These are phyloP conservation scores for Mya arenaria DNA, from an alignment of 1,140 invertebrate species.

Conservation along the genomic window DNA sequence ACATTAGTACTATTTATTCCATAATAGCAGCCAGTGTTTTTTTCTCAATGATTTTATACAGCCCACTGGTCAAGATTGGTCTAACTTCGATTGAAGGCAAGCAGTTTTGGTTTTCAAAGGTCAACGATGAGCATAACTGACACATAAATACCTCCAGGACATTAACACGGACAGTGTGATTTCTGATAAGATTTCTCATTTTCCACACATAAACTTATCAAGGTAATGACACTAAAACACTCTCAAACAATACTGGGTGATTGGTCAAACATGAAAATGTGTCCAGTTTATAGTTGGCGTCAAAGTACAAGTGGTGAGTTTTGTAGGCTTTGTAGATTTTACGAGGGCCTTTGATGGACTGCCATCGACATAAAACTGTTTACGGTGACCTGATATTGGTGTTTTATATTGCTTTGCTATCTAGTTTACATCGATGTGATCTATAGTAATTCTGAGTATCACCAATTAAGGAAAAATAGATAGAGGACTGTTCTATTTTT, in stretches of 20 bases:
- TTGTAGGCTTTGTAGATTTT: constrained; percentile 8
- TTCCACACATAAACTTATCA: constrained; percentile 44
- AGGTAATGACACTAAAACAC: constrained; percentile 33
- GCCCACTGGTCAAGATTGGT: too few relatives aligned
- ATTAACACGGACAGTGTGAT: constrained; percentile 37
- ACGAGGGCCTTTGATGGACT: not conserved
- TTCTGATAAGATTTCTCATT: constrained; percentile 33
- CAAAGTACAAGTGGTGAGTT: constrained; percentile 9
- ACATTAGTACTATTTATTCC: too few relatives aligned
- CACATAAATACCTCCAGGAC: constrained; percentile 16
- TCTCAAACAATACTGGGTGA: constrained; percentile 44
- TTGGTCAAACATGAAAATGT: constrained; percentile 51
- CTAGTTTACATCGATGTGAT: not conserved
- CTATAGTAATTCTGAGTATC: too few relatives aligned
- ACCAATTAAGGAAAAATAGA: too few relatives aligned
- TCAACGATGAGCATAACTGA: too few relatives aligned
- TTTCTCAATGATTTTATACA: too few relatives aligned
- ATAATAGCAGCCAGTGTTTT: too few relatives aligned
- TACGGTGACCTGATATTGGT: constrained; percentile 21
- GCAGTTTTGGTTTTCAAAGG: too few relatives aligned
- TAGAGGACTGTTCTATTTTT: too few relatives aligned
- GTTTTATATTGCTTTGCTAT: not conserved
- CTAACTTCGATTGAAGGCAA: too few relatives aligned
- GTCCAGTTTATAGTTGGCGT: constrained; percentile 44
- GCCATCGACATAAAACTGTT: constrained; percentile 16